phyloP scores from a whole-genome alignment of 2,113 vertebrate species.

The Phoxinus phoxinus region DNA sequence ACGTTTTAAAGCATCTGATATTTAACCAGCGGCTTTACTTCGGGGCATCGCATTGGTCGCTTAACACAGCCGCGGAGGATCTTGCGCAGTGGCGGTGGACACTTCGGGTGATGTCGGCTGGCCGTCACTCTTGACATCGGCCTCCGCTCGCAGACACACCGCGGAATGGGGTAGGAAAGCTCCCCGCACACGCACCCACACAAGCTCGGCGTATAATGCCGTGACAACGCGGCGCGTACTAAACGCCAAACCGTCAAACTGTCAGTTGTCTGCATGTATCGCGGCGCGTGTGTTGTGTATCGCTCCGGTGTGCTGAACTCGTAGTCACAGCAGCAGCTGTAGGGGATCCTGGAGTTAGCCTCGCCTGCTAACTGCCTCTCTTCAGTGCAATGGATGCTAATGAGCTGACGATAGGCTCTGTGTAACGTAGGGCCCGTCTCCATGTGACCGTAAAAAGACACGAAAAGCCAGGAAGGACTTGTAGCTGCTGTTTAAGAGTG shows the following conservation, averaged over 20 bases:
- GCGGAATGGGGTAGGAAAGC: slow-evolving; percentile 72
- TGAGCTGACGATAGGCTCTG: slow-evolving; percentile 49
- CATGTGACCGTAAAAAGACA: slow-evolving; percentile 42
- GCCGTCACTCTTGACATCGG: slow-evolving; percentile 79
- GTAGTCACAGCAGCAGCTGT: slow-evolving; percentile 60
- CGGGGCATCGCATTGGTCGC: slow-evolving; percentile 5
- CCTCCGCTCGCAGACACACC: slow-evolving; percentile 70
- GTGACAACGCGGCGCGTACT: slow-evolving; percentile 9
- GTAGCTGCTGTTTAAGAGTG: not conserved
- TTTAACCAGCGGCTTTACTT: slow-evolving; percentile 51
- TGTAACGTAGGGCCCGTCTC: slow-evolving; percentile 61
- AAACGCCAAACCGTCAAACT: not conserved
- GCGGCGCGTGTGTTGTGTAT: not conserved
- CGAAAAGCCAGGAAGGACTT: not conserved
- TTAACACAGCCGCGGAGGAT: slow-evolving; percentile 60
- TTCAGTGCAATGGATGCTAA: slow-evolving; percentile 58
- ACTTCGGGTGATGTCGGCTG: slow-evolving; percentile 77
- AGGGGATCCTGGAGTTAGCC: slow-evolving; percentile 51
- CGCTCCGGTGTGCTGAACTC: slow-evolving; percentile 46
- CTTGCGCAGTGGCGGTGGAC: slow-evolving; percentile 68
- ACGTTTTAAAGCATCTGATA: slow-evolving; percentile 53
- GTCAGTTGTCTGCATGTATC: not conserved
- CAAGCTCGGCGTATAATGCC: slow-evolving; percentile 42
- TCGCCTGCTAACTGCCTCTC: slow-evolving; percentile 60
- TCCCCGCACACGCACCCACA: slow-evolving; percentile 55